These are phyloP conservation scores for Emydoidea blandingii DNA, from an alignment of 2,797 vertebrate genomes.

Conservation along the genomic window DNA sequence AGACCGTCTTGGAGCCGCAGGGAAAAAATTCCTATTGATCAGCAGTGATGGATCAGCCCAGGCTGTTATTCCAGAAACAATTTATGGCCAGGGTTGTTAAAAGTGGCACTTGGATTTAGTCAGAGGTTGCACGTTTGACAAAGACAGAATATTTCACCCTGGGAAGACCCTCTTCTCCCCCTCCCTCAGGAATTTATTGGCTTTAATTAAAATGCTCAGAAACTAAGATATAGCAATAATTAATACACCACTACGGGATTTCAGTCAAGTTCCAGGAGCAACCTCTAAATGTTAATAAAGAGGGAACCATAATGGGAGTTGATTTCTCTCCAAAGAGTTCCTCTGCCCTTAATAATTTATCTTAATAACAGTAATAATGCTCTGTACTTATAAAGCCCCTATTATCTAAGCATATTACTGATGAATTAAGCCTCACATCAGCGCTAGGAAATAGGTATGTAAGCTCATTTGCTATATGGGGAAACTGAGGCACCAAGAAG, in stretches of 20 bases:
- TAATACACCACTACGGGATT: background rate
- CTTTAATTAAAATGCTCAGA: slow-evolving; percentile 45
- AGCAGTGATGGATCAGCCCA: background rate
- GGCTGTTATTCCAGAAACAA: background rate
- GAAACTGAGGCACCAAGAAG: background rate
- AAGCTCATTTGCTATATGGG: background rate
- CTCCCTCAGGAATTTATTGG: background rate
- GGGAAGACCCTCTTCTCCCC: background rate
- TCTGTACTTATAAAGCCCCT: background rate
- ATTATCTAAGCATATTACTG: background rate
- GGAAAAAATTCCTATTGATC: background rate
- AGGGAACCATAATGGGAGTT: accelerated
- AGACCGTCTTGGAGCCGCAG: background rate
- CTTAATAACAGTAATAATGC: background rate
- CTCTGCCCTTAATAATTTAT: background rate
- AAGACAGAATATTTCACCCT: background rate
- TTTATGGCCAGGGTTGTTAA: background rate
- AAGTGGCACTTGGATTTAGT: background rate
- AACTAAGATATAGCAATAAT: accelerated
- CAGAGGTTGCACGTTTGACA: background rate
- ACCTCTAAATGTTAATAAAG: background rate
- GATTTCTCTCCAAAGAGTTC: background rate
- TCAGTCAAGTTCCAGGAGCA: background rate
- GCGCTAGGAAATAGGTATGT: background rate
- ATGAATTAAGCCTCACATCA: background rate